Conservation (phyloP, 1,140 invertebrate species). For the Drosophila nebulosa region DNA sequence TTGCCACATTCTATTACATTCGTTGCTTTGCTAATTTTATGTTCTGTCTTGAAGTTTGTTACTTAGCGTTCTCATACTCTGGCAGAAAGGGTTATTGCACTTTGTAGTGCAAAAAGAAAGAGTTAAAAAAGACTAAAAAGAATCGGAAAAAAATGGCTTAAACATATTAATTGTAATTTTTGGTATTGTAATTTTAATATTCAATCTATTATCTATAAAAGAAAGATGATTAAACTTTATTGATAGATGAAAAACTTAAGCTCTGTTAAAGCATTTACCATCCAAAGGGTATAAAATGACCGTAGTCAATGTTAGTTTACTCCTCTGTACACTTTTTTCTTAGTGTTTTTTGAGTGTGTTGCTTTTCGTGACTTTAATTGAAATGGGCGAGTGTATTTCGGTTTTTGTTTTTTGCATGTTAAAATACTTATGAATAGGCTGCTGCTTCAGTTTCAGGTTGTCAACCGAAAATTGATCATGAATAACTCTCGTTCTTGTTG, state of each 20-base stretch:
- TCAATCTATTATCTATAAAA: too few relatives aligned
- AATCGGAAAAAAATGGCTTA: too few relatives aligned
- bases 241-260: too few relatives aligned
- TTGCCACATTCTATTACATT: conserved; percentile 41
- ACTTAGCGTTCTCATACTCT: conserved; percentile 25
- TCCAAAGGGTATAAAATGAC: not conserved
- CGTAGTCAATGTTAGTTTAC: not conserved
- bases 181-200: too few relatives aligned
- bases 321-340: not conserved
- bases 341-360: not conserved
- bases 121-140: too few relatives aligned
- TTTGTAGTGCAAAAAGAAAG: too few relatives aligned
- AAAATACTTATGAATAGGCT: not conserved
- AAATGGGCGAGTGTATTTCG: conserved; percentile 40
- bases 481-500: conserved; percentile 23
- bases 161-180: too few relatives aligned
- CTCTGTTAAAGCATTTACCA: too few relatives aligned
- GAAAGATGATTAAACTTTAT: too few relatives aligned
- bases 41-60: conserved; percentile 12
- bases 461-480: conserved; percentile 28
- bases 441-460: not conserved
- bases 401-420: conserved; percentile 29
- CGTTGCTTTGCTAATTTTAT: not conserved
- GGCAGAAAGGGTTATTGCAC: not conserved
- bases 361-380: conserved; percentile 57